phyloP scores from a whole-genome alignment of 1,140 invertebrate species.

The Papilio glaucus region DNA sequence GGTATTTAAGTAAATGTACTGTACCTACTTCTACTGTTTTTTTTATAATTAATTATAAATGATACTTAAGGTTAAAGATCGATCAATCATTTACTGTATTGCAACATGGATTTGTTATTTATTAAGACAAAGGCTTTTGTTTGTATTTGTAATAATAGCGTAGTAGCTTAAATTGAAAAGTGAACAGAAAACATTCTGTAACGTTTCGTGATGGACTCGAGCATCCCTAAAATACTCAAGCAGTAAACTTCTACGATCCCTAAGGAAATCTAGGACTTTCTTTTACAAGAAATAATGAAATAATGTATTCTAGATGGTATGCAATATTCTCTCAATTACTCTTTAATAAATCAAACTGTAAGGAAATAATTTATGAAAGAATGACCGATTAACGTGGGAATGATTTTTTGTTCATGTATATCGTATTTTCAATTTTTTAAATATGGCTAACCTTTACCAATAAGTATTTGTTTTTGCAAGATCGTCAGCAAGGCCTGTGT shows the following conservation, averaged over 20 bases:
- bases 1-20: not conserved
- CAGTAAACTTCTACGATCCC: conserved; percentile 21
- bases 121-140: not conserved
- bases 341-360: not conserved
- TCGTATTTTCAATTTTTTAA: no score
- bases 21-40: not conserved
- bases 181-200: conserved; percentile 6
- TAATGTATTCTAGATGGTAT: conserved; percentile 27
- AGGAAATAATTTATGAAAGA: not conserved
- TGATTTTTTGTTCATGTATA: no score
- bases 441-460: no score
- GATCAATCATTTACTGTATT: no score
- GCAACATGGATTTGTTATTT: no score
- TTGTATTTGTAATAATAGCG: not conserved
- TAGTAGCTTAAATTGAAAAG: conserved; percentile 18
- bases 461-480: no score
- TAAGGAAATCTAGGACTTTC: conserved; percentile 33
- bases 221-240: conserved; percentile 21
- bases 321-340: conserved; percentile 27
- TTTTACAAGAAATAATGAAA: conserved; percentile 28
- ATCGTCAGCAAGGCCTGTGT: no score
- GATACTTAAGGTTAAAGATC: not conserved
- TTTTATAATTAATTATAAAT: not conserved
- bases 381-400: no score
- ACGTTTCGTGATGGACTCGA: conserved; percentile 20